Percentiles rank a stretch among this genome's conserved stretches.
Conservation (phyloP, 2,797 vertebrate genomes). For the Babyrousa celebensis region DNA sequence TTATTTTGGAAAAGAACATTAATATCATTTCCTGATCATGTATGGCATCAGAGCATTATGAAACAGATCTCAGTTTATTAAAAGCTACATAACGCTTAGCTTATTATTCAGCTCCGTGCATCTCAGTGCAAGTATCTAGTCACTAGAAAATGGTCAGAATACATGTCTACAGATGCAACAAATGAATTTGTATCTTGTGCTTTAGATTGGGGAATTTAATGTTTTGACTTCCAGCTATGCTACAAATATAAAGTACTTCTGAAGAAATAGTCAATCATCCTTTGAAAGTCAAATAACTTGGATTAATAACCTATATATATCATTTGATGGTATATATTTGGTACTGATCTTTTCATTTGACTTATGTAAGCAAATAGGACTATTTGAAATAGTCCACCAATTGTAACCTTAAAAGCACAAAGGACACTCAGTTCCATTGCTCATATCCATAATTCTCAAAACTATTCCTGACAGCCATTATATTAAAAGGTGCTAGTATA, state of each 20-base stretch:
- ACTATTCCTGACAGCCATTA: constrained; percentile 54
- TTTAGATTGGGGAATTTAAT: constrained; percentile 54
- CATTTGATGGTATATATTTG: constrained; percentile 73
- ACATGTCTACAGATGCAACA: neutral
- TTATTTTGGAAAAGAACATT: constrained; percentile 47
- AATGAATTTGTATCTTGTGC: neutral
- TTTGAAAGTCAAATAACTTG: constrained; percentile 66
- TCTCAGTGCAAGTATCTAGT: neutral
- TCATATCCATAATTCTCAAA: constrained; percentile 78
- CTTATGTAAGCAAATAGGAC: constrained; percentile 83
- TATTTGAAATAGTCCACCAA: constrained; percentile 80
- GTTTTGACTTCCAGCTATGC: neutral
- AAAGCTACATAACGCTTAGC: constrained; percentile 2
- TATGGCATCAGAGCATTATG: neutral
- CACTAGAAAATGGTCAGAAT: constrained; percentile 58
- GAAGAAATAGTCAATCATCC: neutral
- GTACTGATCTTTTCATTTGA: constrained; percentile 78
- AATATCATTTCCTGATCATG: constrained; percentile 66
- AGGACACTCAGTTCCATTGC: constrained; percentile 76
- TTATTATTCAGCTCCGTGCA: constrained; percentile 10
- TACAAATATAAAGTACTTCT: neutral
- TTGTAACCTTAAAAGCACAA: constrained; percentile 82
- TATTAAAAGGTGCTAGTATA: constrained; percentile 73
- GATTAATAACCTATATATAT: constrained; percentile 25
- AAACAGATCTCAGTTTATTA: constrained; percentile 39